Base-by-base conservation (phyloP, 2,888 invertebrate genomes). In the Hetaerina titia region DNA sequence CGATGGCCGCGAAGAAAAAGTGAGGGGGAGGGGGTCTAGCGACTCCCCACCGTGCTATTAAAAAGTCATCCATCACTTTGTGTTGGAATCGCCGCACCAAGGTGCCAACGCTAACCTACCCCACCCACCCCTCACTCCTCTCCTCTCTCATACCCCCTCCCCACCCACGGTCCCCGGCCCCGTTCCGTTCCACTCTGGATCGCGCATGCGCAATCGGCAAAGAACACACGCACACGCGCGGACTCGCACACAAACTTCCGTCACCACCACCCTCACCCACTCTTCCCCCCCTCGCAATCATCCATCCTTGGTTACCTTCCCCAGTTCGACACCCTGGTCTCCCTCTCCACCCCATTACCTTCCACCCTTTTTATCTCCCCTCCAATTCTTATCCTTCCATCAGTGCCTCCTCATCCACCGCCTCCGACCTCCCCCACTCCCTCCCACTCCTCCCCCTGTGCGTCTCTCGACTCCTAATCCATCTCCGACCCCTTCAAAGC, bases 11-110 rank as follows among this genome's bases (percentile, higher is more conserved):
- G 45, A 56, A 60, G 90, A 60, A 11, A 17, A 25, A 25, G 88
- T 88, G 57, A 57, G 88, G 88, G 19, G 88, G 56, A 19, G 57
- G 15, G 5, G 69, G 57, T 8, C 19, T 45, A 25, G n/a, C 56
- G 92, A 57, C 92, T 69, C 92, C 92, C 69, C 74, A 45, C 92
- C 45, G 69, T 57, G 92, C 92, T 92, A 92, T 92, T 92, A 92
- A 92, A 92, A 92, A 92, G 92, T 92, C 92, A 92, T 92, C 92
- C 92, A 92, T 92, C 92, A 92, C 92, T 92, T 64, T 64, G 92
- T 64, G 90, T 74, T 22, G 69, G 92, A 56, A 92, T 92, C 92
- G n/a, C 92, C 69, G 64, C 25, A 31, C 56, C 69, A 69, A 92
- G 56, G 92, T 92, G 92, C 74, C 92, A 92, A 92, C 92, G 92